phyloP scores from a whole-genome alignment of 2,113 vertebrate genomes.

The Gambusia holbrooki region DNA sequence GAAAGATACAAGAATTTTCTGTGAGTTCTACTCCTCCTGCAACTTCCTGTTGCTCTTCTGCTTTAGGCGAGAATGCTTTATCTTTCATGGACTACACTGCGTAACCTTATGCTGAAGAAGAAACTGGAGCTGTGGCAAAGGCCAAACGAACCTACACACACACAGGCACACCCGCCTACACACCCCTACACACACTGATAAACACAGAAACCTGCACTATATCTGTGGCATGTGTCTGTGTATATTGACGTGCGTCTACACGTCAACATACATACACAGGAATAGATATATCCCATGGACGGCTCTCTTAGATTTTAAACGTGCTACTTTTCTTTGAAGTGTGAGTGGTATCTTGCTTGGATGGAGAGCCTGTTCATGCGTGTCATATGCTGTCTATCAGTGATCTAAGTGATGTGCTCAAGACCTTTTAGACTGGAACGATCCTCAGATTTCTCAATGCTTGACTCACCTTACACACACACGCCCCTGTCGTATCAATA shows the following conservation, averaged over 20 bases:
- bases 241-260: background rate
- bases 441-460: conserved; percentile 43
- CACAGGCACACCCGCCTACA: background rate
- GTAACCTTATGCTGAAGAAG: conserved; percentile 78
- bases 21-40: conserved; percentile 19
- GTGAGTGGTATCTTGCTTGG: background rate
- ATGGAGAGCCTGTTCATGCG: background rate
- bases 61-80: conserved; percentile 62
- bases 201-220: background rate
- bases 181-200: background rate
- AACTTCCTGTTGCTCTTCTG: conserved; percentile 50
- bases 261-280: background rate
- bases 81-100: conserved; percentile 62
- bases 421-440: conserved; percentile 47
- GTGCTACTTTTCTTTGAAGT: background rate
- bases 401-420: conserved; percentile 39
- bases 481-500: conserved; percentile 26
- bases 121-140: conserved; percentile 76
- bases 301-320: background rate
- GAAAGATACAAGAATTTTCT: background rate
- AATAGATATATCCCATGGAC: background rate
- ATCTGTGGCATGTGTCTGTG: background rate
- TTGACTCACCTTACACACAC: conserved; percentile 31
- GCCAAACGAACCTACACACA: conserved; percentile 33
- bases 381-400: conserved; percentile 8